Evolutionary conservation across 2,888 invertebrate species (phyloP).

Genomic region (Ypsolopha sequella): DNA sequence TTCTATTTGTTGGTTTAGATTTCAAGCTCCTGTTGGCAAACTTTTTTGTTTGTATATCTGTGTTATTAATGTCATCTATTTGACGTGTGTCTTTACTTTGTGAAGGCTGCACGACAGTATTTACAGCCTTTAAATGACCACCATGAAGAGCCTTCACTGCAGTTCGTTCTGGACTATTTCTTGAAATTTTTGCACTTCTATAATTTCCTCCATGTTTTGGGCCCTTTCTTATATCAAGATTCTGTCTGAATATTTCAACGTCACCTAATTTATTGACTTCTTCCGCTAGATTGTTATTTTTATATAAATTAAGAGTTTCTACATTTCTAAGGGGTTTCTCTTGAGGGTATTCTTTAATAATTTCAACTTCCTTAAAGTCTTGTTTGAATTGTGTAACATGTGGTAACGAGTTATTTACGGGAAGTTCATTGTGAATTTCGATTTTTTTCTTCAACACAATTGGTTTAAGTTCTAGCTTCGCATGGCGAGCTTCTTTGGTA

Average conservation of each 20-base stretch:
- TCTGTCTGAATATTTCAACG: slow-evolving; percentile 53
- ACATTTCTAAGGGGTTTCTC: slow-evolving; percentile 30
- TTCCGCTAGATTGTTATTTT: slow-evolving; percentile 52
- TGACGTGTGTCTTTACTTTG: not conserved
- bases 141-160: slow-evolving; percentile 12
- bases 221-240: slow-evolving; percentile 36
- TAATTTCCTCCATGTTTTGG: slow-evolving; percentile 63
- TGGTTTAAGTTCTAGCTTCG: slow-evolving; percentile 30
- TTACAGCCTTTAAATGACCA: slow-evolving; percentile 26
- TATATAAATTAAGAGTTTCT: slow-evolving; percentile 44
- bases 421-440: slow-evolving; percentile 54
- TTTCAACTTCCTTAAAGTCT: slow-evolving; percentile 56
- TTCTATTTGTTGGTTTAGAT: not conserved
- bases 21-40: too few relatives aligned
- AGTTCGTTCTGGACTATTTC: too few relatives aligned
- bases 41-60: too few relatives aligned
- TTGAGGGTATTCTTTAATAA: slow-evolving; percentile 46
- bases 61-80: not conserved
- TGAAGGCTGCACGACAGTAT: slow-evolving; percentile 16
- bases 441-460: slow-evolving; percentile 41
- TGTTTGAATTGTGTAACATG: slow-evolving; percentile 49
- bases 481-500: slow-evolving; percentile 27
- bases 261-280: slow-evolving; percentile 52
- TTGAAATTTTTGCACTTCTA: slow-evolving; percentile 20
- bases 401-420: slow-evolving; percentile 40